Base-by-base conservation (phyloP, 2,797 vertebrate genomes). In the Aplochiton taeniatus region DNA sequence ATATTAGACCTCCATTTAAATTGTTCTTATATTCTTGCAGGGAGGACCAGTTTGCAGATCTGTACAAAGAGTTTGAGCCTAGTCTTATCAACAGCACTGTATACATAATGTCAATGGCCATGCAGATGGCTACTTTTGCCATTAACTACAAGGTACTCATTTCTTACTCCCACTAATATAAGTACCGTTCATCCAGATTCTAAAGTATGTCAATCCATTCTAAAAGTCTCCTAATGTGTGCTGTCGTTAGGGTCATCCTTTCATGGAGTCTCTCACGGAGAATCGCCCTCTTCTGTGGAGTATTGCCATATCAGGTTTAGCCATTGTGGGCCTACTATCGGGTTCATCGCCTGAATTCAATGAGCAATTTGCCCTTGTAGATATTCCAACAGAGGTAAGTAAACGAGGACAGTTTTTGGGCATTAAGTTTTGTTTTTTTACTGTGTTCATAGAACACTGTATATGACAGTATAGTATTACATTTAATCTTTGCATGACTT, bases 41-140 rank as follows among this genome's bases (percentile, higher is more conserved):
- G 83, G 76, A 73, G 83, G 96, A 96, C 31, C 90, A 87, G 54
- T 98, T 98, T 84, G 96, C 91, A 74, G 96, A 99, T 75, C 87
- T 99, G 16, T 96, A 96, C 83, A 97, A 96, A 88, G 97, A 98
- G 52, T 99, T 98, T 77, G 95, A 97, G 87, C 97, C 97, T 0
- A 98, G 93, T 75, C 88, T 98, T 17, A 96, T 99, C 64, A 99
- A 98, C 91, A 98, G 97, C 89, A 99, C 97, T 0, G 96, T 99
- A 63, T 99, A 99, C 81, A 97, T 99, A 79, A 98, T 99, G 95
- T 96, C 97, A 2, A 96, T 99, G 96, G 96, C 97, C 51, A 98
- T 98, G 96, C 97, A 99, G 80, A 97, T 97, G 92, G 96, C 96
- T 69, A 99, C 97, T 0, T 99, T 98, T n/a, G 96, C 96, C 61